These are phyloP conservation scores for Burhinus oedicnemus DNA, from an alignment of 2,113 vertebrate genomes.

Conservation along the genomic window DNA sequence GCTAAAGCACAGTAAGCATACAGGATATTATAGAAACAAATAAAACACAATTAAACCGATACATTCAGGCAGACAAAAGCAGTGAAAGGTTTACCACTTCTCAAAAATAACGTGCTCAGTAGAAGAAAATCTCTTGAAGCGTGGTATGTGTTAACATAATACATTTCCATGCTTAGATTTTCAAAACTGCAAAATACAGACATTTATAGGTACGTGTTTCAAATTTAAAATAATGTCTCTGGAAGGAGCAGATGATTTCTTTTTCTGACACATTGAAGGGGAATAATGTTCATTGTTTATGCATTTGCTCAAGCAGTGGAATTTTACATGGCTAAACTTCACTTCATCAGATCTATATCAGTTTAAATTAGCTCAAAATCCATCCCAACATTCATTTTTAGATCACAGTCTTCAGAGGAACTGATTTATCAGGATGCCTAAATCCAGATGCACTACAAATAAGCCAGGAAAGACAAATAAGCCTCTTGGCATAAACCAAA, in stretches of 20 bases:
- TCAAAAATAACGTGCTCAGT: neutral
- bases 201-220: constrained; percentile 34
- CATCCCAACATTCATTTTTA: constrained; percentile 24
- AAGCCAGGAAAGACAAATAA: constrained; percentile 46
- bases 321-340: constrained; percentile 28
- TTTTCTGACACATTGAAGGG: constrained; percentile 38
- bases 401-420: constrained; percentile 20
- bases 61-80: neutral
- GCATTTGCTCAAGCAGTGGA: constrained; percentile 19
- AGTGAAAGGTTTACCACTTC: neutral
- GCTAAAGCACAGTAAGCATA: neutral
- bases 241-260: neutral
- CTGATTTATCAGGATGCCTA: constrained; percentile 38
- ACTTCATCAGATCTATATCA: neutral
- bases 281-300: constrained; percentile 37
- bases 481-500: constrained; percentile 27
- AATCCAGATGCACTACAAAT: constrained; percentile 46
- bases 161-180: neutral
- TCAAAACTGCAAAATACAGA: constrained; percentile 17
- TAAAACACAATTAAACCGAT: neutral
- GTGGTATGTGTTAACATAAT: neutral
- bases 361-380: constrained; percentile 50
- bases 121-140: neutral
- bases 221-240: constrained; percentile 15
- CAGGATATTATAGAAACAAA: neutral